Base-by-base conservation (phyloP, 2,113 vertebrate species). In the Etheostoma spectabile region DNA sequence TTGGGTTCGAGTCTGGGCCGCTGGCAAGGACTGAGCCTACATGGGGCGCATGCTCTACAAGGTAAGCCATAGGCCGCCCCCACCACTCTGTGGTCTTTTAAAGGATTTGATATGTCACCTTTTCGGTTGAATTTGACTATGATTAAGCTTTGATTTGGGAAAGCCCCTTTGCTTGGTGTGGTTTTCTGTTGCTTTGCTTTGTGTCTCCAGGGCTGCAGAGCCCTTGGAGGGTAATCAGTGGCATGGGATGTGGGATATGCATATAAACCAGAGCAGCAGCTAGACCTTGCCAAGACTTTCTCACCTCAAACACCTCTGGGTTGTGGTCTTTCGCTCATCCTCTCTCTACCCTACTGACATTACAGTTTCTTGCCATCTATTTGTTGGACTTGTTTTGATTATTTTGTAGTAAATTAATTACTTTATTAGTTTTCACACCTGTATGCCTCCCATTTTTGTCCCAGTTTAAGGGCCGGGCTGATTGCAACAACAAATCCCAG, bases 101-200 rank as follows among this genome's bases (percentile, higher is more conserved):
- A 35, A 62, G 30, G 77, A 67, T n/a, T 53, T 48, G 38, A 18
- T 16, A 24, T 42, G 0, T 5, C 42, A 35, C 19, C 33, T 30
- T 35, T 1, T 59, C 63, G 22, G 53, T 27, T 38, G 24, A 24
- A 75, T 82, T 42, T 67, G 13, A 64, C 8, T 46, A 45, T 64
- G 71, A 78, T 81, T 59, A 63, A n/a, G 12, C 52, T 80, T 64
- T 63, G 15, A 48, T 65, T 48, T 65, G 62, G 46, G 19, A n/a
- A 4, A 7, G 42, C 15, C 14, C 22, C 22, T 66, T 42, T 49
- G 21, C 12, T 35, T 30, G 64, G 19, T 33, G 18, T 38, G 38
- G 1, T 38, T 38, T 38, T 8, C 8, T 38, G 35, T 38, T 38
- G 35, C 35, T 38, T 38, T 38, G 35, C 38, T 38, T 38, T 38